These are phyloP conservation scores for Rhingia rostrata DNA, from an alignment of 2,888 invertebrate genomes.

Conservation along the genomic window DNA sequence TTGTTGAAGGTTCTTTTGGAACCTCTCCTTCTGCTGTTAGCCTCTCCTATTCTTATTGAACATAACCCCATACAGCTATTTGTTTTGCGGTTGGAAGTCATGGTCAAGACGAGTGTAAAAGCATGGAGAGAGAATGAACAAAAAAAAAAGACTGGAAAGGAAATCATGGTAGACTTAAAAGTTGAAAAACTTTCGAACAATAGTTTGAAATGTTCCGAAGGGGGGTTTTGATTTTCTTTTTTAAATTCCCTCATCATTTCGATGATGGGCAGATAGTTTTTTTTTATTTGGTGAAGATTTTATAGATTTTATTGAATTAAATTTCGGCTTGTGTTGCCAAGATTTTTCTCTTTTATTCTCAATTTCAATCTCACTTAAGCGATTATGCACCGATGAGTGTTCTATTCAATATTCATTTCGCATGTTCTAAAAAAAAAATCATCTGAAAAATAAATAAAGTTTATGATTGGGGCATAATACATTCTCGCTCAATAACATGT, in stretches of 20 bases:
- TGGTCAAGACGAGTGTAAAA: constrained; percentile 41
- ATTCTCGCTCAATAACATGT: too few species aligned
- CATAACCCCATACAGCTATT: constrained; percentile 18
- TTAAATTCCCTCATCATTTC: constrained; percentile 7
- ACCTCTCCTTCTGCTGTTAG: constrained; percentile 20
- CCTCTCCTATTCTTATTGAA: constrained; percentile 3
- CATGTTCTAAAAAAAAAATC: neutral
- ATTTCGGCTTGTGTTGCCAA: constrained; percentile 27
- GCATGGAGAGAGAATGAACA: constrained; percentile 10
- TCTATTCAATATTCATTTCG: neutral
- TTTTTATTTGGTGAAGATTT: constrained; percentile 25
- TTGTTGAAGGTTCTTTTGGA: constrained; percentile 44
- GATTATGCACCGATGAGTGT: neutral
- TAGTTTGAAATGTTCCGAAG: constrained; percentile 34
- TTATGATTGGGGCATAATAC: too few species aligned
- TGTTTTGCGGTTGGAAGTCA: constrained; percentile 55
- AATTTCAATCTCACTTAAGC: neutral
- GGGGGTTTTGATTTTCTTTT: constrained; percentile 3
- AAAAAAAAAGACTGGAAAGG: constrained; percentile 19
- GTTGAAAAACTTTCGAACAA: constrained; percentile 53
- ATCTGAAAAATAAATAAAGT: neutral
- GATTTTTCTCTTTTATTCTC: constrained; percentile 14
- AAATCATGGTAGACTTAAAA: constrained; percentile 49
- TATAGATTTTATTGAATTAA: constrained; percentile 38
- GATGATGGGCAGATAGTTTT: constrained; percentile 34